These are phyloP conservation scores for Drosophila dunni DNA, from an alignment of 1,140 invertebrate genomes.

Conservation along the genomic window DNA sequence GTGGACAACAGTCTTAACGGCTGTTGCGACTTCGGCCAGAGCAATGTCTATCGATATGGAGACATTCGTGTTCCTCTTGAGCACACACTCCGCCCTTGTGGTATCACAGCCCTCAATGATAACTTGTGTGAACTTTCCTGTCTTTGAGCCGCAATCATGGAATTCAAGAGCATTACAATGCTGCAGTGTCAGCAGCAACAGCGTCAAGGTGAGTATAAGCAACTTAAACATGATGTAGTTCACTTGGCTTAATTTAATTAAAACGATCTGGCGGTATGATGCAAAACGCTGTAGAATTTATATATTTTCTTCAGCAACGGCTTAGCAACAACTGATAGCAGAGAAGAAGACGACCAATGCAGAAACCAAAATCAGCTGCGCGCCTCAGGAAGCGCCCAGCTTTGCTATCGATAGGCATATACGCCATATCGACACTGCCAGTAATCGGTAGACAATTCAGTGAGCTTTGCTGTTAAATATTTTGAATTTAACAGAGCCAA, in stretches of 20 bases:
- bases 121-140: constrained; percentile 86
- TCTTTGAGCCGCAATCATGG: constrained; percentile 86
- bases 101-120: constrained; percentile 86
- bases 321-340: constrained; percentile 66
- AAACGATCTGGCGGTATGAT: constrained; percentile 34
- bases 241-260: constrained; percentile 68
- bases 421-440: constrained; percentile 1
- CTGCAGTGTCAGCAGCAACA: constrained; percentile 52
- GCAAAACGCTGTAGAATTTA: neutral
- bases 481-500: constrained; percentile 2
- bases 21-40: constrained; percentile 62
- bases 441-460: neutral
- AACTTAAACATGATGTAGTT: constrained; percentile 66
- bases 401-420: constrained; percentile 30
- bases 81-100: constrained; percentile 86
- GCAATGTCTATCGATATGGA: constrained; percentile 87
- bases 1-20: constrained; percentile 88
- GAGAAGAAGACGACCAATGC: constrained; percentile 34
- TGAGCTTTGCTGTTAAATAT: constrained; percentile 13
- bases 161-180: constrained; percentile 47
- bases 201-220: constrained; percentile 49
- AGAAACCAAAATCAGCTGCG: constrained; percentile 60
- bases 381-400: constrained; percentile 40
- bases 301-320: constrained; percentile 27
- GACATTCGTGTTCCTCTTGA: constrained; percentile 87